Conservation (phyloP, 1,140 invertebrate genomes). For the Musca vetustissima region DNA sequence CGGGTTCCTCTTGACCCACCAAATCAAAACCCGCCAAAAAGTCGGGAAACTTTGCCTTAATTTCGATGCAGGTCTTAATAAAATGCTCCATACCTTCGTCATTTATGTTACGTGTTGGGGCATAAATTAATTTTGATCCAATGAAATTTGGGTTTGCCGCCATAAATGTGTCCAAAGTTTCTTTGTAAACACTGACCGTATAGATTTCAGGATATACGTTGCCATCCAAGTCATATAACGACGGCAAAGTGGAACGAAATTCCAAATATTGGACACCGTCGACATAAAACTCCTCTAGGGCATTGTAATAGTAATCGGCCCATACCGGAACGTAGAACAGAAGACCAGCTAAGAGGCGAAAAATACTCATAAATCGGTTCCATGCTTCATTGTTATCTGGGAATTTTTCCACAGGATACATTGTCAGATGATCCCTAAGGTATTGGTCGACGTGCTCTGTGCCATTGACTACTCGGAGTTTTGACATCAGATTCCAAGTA, state of each 20-base stretch:
- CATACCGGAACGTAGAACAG: slow-evolving; percentile 73
- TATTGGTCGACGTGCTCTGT: slow-evolving; percentile 60
- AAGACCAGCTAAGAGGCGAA: no score
- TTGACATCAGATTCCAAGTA: slow-evolving; percentile 63
- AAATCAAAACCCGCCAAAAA: slow-evolving; percentile 70
- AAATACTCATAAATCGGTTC: no score
- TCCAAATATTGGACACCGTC: no score
- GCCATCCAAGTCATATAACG: slow-evolving; percentile 68
- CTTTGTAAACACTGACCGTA: no score
- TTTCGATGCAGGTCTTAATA: slow-evolving; percentile 56
- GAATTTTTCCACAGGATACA: slow-evolving; percentile 68
- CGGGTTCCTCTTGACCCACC: no score
- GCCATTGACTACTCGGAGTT: slow-evolving; percentile 56
- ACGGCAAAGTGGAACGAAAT: no score
- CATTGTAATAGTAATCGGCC: slow-evolving; percentile 71
- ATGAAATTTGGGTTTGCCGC: no score
- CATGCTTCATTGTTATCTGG: no score
- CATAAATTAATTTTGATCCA: no score
- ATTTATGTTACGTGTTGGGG: slow-evolving; percentile 59
- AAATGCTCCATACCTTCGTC: slow-evolving; percentile 53
- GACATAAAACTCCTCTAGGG: slow-evolving; percentile 68
- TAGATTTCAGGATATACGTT: slow-evolving; percentile 59
- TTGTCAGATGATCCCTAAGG: slow-evolving; percentile 62
- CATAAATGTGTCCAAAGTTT: slow-evolving; percentile 62
- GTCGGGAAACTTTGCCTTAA: slow-evolving; percentile 59